These are phyloP conservation scores for Prunella himalayana DNA, from an alignment of 2,113 vertebrate genomes.

Conservation along the genomic window DNA sequence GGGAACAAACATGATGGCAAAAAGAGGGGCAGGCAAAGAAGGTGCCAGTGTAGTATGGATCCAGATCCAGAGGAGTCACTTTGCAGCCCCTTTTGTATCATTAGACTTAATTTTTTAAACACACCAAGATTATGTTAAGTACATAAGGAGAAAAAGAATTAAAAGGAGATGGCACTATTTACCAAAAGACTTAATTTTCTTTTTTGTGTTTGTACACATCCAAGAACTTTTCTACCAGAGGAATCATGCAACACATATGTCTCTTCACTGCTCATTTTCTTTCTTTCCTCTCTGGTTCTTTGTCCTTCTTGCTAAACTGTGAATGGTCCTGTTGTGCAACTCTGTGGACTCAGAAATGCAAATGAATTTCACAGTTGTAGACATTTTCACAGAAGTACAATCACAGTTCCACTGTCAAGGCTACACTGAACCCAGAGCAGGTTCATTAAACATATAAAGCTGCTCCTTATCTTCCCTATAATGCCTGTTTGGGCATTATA, in stretches of 20 bases:
- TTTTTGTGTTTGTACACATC: background rate
- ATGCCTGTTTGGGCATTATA: rapidly evolving
- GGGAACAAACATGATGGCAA: background rate
- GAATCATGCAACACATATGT: background rate
- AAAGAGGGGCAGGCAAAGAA: background rate
- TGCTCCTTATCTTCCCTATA: background rate
- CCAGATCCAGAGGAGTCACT: background rate
- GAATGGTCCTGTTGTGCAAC: background rate
- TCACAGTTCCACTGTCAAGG: background rate
- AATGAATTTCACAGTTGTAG: background rate
- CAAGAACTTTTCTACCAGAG: background rate
- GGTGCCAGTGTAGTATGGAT: background rate
- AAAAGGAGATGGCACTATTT: background rate
- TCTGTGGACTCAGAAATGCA: background rate
- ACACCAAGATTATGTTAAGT: background rate
- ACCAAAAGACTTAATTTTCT: background rate
- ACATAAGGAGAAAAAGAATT: background rate
- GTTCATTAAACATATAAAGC: background rate
- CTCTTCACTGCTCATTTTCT: background rate
- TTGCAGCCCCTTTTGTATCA: background rate
- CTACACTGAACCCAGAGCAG: background rate
- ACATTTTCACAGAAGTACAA: background rate
- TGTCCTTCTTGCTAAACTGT: background rate
- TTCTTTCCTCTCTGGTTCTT: background rate
- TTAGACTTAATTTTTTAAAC: background rate